Evolutionary conservation across 2,113 vertebrate species (phyloP).

Genomic region (Paratilapia polleni): DNA sequence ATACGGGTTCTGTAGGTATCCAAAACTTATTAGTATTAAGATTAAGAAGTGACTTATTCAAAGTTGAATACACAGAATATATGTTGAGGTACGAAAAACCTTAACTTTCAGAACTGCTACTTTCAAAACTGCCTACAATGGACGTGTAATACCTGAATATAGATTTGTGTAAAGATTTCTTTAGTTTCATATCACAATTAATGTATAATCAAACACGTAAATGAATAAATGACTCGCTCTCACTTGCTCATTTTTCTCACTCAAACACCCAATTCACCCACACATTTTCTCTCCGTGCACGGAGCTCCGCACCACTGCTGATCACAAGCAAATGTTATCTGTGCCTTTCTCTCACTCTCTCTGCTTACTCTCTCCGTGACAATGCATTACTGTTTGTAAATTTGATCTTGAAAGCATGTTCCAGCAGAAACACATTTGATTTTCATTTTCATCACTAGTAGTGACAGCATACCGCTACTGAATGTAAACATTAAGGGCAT

Average conservation of each 20-base stretch:
- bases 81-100: neutral
- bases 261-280: conserved; percentile 13
- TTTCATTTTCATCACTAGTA: neutral
- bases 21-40: neutral
- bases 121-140: neutral
- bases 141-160: neutral
- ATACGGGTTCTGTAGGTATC: neutral
- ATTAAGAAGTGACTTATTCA: neutral
- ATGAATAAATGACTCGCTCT: neutral
- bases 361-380: conserved; percentile 2
- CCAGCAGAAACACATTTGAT: neutral
- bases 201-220: neutral
- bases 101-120: neutral
- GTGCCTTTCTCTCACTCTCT: neutral
- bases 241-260: neutral
- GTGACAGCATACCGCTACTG: neutral
- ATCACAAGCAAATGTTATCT: neutral
- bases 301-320: conserved; percentile 19
- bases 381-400: conserved; percentile 3
- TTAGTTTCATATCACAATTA: neutral
- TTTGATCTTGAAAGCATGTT: conserved; percentile 6
- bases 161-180: neutral
- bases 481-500: neutral
- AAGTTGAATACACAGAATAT: neutral
- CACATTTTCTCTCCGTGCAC: conserved; percentile 14